These are phyloP conservation scores for Reinhardtius hippoglossoides DNA, from an alignment of 2,113 vertebrate genomes.

Conservation along the genomic window DNA sequence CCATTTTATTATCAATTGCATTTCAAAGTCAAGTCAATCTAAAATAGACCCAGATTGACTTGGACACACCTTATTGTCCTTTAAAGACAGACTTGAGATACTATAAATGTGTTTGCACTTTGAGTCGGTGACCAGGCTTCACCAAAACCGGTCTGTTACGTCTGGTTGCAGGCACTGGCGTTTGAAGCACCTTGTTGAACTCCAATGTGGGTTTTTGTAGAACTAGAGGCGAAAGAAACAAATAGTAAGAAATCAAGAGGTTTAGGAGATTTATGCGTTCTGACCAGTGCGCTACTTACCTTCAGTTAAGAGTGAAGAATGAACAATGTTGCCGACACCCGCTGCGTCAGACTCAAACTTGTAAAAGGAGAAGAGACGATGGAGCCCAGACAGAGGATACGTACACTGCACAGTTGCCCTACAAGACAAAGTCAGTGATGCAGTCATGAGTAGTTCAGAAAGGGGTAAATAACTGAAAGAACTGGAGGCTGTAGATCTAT, in stretches of 20 bases:
- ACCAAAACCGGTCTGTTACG: background rate
- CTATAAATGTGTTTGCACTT: background rate
- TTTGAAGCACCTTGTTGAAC: background rate
- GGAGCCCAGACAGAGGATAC: conserved; percentile 56
- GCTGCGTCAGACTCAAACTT: conserved; percentile 64
- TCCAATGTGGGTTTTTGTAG: background rate
- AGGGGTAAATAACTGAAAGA: no score
- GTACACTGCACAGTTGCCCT: conserved; percentile 72
- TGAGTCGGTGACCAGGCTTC: conserved; percentile 6
- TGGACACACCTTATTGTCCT: background rate
- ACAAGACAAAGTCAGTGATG: background rate
- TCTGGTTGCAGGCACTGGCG: background rate
- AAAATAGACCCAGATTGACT: background rate
- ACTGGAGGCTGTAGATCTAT: background rate
- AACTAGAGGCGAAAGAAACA: background rate
- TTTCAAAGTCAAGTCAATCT: background rate
- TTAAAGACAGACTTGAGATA: background rate
- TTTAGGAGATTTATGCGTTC: no score
- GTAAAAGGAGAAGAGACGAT: conserved; percentile 58
- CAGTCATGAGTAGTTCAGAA: no score
- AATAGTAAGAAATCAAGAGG: background rate
- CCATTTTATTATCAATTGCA: background rate
- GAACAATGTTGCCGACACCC: conserved; percentile 49
- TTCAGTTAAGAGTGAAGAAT: background rate
- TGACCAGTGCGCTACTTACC: background rate